These are phyloP conservation scores for Enteromius viviparus DNA, from an alignment of 2,797 vertebrate species.

Conservation along the genomic window DNA sequence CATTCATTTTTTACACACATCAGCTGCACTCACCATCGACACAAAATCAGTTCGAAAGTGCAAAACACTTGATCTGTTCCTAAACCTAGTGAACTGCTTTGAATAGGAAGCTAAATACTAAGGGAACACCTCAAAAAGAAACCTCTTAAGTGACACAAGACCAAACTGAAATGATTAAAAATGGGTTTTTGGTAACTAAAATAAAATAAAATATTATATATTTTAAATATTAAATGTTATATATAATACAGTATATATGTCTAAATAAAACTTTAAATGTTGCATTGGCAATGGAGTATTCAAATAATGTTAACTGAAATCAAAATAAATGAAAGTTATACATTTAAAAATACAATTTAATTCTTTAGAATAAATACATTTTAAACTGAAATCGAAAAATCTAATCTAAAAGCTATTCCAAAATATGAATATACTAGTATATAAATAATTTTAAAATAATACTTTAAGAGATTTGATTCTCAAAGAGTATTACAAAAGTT, in stretches of 20 bases:
- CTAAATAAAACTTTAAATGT: not conserved
- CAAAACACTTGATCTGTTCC: not conserved
- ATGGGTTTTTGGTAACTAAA: not conserved
- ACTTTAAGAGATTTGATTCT: not conserved
- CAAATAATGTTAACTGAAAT: not conserved
- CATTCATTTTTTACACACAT: slow-evolving; percentile 1
- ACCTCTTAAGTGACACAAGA: not conserved
- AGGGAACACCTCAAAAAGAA: not conserved
- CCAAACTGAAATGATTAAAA: not conserved
- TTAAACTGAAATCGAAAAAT: not conserved
- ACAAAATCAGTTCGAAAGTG: not conserved
- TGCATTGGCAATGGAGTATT: not conserved
- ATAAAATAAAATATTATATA: not conserved
- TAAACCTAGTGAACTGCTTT: slow-evolving; percentile 6
- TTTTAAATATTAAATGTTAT: no score
- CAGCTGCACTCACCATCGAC: not conserved
- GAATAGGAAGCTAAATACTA: not conserved
- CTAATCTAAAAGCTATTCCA: not conserved
- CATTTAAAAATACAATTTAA: not conserved
- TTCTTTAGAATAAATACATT: not conserved
- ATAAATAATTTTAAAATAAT: not conserved
- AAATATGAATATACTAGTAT: not conserved
- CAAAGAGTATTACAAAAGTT: not conserved
- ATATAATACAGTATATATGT: no score
- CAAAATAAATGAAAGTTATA: not conserved